phyloP scores from a whole-genome alignment of 1,140 invertebrate genomes.

The Thaumatotibia leucotreta region DNA sequence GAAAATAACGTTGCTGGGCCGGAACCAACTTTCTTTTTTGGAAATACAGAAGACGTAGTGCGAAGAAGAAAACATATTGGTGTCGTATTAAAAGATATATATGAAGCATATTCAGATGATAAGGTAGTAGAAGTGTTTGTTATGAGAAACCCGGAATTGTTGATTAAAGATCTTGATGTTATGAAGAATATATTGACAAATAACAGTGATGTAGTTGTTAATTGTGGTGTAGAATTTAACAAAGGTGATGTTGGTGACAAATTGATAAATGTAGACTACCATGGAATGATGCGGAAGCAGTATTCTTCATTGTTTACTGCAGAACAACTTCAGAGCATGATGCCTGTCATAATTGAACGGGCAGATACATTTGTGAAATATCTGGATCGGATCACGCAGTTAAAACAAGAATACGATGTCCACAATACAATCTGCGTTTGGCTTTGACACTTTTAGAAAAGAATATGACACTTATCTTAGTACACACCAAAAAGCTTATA shows the following conservation, averaged over 20 bases:
- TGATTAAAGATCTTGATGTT: not conserved
- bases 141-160: not conserved
- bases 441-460: not conserved
- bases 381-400: not conserved
- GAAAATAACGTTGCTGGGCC: conserved; percentile 11
- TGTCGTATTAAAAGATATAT: not conserved
- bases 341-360: not conserved
- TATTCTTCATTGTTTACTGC: not conserved
- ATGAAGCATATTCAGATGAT: not conserved
- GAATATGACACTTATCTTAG: not conserved
- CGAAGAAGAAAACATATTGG: not conserved
- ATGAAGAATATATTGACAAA: not conserved
- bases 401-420: not conserved
- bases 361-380: not conserved
- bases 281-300: not conserved
- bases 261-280: not conserved
- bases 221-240: not conserved
- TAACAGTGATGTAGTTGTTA: not conserved
- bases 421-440: not conserved
- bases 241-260: not conserved
- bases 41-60: not conserved
- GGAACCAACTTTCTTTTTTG: conserved; percentile 10
- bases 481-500: not conserved
- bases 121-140: not conserved
- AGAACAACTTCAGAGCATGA: not conserved